Evolutionary conservation across 1,140 invertebrate genomes (phyloP).

Genomic region (Galleria mellonella): DNA sequence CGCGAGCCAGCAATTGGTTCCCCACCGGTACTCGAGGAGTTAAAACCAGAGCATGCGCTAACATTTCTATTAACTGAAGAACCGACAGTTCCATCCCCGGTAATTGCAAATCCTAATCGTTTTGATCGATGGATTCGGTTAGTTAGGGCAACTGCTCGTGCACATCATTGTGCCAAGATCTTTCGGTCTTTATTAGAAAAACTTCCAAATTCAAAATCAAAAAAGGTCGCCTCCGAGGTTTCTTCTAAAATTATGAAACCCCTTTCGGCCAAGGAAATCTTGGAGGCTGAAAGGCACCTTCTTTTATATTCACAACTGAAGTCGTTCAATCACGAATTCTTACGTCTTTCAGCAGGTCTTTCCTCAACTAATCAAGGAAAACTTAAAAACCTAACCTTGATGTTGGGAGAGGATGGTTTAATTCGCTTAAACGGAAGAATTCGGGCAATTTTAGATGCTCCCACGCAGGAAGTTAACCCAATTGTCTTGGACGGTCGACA

Average conservation of each 20-base stretch:
- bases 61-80: neutral
- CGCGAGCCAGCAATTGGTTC: neutral
- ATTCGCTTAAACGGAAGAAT: neutral
- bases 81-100: neutral
- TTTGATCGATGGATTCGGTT: neutral
- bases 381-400: neutral
- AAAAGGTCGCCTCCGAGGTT: neutral
- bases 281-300: neutral
- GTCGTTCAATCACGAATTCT: neutral
- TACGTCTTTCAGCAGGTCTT: too few relatives aligned
- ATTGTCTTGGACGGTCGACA: constrained; percentile 1
- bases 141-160: too few relatives aligned
- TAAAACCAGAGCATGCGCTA: neutral
- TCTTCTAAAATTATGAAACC: neutral
- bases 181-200: neutral
- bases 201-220: constrained; percentile 1
- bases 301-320: neutral
- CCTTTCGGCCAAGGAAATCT: neutral
- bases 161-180: neutral
- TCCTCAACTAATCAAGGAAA: too few relatives aligned
- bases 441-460: neutral
- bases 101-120: neutral
- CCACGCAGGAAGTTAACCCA: neutral
- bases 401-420: neutral
- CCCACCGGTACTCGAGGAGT: neutral